These are phyloP conservation scores for Chionoecetes opilio DNA, from an alignment of 1,140 invertebrate genomes.

Conservation along the genomic window DNA sequence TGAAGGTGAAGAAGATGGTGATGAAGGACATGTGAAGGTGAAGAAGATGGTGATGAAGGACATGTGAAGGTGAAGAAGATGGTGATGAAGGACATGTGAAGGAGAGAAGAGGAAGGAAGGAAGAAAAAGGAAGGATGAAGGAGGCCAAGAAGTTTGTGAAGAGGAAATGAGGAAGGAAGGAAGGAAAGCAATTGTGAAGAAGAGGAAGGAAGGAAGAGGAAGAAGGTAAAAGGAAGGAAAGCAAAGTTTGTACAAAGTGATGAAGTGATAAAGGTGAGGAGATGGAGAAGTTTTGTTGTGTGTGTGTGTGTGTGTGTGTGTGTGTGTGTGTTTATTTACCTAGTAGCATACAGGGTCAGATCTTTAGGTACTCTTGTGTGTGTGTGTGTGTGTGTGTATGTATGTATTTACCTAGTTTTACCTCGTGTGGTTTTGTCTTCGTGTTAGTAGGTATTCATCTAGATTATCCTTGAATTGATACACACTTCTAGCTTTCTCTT, in stretches of 20 bases:
- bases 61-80: not conserved
- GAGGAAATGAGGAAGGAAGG: not conserved
- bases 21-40: too few species aligned
- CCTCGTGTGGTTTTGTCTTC: too few species aligned
- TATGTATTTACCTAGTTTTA: too few species aligned
- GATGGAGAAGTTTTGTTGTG: not conserved
- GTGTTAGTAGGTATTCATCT: too few species aligned
- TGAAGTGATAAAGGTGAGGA: not conserved
- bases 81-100: too few species aligned
- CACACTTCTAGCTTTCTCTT: too few species aligned
- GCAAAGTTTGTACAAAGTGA: not conserved
- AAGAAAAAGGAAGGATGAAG: not conserved
- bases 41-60: not conserved
- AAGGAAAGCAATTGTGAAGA: not conserved
- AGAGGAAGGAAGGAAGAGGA: too few species aligned
- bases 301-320: constrained; percentile 25
- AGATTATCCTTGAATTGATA: too few species aligned
- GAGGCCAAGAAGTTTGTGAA: not conserved
- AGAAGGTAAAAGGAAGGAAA: too few species aligned
- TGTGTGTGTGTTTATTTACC: not conserved
- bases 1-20: not conserved
- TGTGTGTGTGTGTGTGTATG: too few species aligned
- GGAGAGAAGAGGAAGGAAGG: not conserved
- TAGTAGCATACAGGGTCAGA: not conserved
- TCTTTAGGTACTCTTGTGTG: not conserved